These are phyloP conservation scores for Brachypodius melanocephalos DNA, from an alignment of 2,113 vertebrate species.

Conservation along the genomic window DNA sequence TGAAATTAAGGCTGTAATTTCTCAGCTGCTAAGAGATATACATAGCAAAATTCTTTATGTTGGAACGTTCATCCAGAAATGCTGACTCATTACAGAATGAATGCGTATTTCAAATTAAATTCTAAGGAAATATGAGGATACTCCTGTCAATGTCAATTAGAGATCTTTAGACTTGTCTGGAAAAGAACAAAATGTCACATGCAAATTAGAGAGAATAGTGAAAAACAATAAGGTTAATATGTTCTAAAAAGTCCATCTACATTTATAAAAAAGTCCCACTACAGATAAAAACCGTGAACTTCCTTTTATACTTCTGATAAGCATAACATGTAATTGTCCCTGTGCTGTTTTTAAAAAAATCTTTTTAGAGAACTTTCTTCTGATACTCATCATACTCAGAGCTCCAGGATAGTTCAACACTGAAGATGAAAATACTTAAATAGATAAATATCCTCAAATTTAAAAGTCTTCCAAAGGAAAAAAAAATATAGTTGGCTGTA, in stretches of 20 bases:
- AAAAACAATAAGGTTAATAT: neutral
- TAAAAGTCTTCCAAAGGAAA: neutral
- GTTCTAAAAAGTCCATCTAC: neutral
- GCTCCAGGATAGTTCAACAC: neutral
- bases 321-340: neutral
- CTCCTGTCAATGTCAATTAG: neutral
- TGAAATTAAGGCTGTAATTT: neutral
- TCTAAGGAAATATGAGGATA: neutral
- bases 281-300: neutral
- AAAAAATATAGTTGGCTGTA: neutral
- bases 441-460: neutral
- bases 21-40: neutral
- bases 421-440: neutral
- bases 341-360: neutral
- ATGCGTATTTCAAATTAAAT: neutral
- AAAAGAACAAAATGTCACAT: neutral
- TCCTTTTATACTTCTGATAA: constrained; percentile 32
- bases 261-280: neutral
- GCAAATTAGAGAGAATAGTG: neutral
- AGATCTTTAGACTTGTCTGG: neutral
- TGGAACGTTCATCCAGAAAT: neutral
- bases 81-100: neutral
- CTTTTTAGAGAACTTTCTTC: neutral
- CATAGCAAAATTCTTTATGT: neutral
- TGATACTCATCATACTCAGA: neutral